A percentile compares a stretch with the other conserved stretches of the same genome.
Conservation (phyloP, 2,797 vertebrate genomes). For the Carduelis carduelis region DNA sequence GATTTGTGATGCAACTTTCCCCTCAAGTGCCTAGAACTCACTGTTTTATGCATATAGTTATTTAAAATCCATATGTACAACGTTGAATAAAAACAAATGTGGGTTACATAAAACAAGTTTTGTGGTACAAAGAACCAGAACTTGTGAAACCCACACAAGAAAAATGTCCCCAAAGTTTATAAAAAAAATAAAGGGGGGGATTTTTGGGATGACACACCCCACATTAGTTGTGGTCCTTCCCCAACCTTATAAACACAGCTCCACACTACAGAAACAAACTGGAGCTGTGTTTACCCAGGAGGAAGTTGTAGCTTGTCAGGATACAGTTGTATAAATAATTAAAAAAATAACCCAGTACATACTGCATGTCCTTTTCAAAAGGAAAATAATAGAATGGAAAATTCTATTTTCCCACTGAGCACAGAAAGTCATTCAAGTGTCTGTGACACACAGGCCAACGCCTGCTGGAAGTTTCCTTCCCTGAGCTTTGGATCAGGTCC, state of each 20-base stretch:
- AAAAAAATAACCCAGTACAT: not conserved
- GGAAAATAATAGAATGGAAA: constrained; percentile 49
- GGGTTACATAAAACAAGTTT: not conserved
- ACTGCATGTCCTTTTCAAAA: not conserved
- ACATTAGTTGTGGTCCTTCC: not conserved
- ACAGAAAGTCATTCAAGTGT: not conserved
- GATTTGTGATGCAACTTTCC: not conserved
- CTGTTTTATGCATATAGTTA: not conserved
- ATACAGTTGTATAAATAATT: constrained; percentile 71
- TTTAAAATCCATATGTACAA: not conserved
- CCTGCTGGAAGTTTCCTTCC: not conserved
- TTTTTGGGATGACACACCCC: not conserved
- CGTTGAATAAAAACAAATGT: not conserved
- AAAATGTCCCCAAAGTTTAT: not conserved
- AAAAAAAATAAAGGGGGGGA: not conserved
- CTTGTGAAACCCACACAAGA: not conserved
- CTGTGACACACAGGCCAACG: not conserved
- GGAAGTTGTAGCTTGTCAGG: constrained; percentile 70
- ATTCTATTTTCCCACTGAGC: not conserved
- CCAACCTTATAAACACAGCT: constrained; percentile 40
- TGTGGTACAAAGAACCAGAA: not conserved
- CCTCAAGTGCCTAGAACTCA: not conserved
- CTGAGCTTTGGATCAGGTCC: not conserved
- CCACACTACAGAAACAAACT: constrained; percentile 41
- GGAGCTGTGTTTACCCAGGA: constrained; percentile 62